These are phyloP conservation scores for Catharus bicknelli DNA, from an alignment of 2,113 vertebrate genomes.

Conservation along the genomic window DNA sequence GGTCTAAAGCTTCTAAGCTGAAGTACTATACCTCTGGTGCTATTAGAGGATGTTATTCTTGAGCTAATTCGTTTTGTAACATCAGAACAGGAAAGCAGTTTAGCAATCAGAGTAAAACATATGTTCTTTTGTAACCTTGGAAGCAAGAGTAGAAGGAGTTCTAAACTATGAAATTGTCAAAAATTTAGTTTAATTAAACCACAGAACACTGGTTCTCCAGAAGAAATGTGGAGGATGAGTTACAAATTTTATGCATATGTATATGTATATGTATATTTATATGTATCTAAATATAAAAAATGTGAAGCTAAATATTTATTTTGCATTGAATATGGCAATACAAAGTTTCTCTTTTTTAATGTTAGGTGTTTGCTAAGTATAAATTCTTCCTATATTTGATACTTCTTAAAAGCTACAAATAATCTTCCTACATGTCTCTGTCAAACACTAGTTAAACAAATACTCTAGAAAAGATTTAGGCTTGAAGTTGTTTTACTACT, in stretches of 20 bases:
- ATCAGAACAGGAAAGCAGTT: neutral
- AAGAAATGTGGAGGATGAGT: neutral
- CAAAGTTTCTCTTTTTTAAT: neutral
- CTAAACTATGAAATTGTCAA: neutral
- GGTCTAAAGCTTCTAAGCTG: neutral
- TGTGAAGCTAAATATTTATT: neutral
- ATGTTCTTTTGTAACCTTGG: neutral
- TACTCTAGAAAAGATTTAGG: neutral
- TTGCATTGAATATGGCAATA: neutral
- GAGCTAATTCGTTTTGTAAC: neutral
- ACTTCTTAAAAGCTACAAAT: neutral
- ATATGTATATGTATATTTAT: no score
- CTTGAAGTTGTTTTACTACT: neutral
- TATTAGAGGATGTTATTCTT: neutral
- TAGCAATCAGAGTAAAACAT: neutral
- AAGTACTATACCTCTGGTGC: neutral
- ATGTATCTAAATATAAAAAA: neutral
- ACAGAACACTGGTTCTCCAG: neutral
- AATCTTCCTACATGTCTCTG: neutral
- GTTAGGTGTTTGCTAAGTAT: neutral
- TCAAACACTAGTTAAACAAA: neutral
- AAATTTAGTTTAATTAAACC: neutral
- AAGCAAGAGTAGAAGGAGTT: neutral
- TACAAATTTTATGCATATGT: neutral
- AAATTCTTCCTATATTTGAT: neutral